Conservation (phyloP, 2,113 vertebrate species). For the Oreochromis aureus region DNA sequence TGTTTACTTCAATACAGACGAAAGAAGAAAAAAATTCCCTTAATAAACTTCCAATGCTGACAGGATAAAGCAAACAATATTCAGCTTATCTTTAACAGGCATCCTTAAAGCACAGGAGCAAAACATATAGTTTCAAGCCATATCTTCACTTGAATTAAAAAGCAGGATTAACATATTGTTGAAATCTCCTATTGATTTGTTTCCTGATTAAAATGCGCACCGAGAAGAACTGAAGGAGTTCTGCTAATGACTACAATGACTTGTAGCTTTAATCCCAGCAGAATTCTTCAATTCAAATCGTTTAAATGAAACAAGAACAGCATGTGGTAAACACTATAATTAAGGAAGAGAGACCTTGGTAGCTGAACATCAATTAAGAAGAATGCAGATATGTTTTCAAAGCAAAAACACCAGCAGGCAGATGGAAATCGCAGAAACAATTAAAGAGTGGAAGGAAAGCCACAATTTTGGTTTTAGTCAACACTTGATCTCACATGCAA, state of each 20-base stretch:
- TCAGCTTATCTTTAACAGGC: neutral
- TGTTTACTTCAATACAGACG: neutral
- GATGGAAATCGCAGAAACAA: neutral
- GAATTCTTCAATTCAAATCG: conserved; percentile 28
- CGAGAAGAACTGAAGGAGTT: conserved; percentile 16
- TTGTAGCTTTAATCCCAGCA: conserved; percentile 20
- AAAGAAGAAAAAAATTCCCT: neutral
- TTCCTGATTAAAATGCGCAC: conserved; percentile 18
- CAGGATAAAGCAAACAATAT: neutral
- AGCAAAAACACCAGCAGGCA: neutral
- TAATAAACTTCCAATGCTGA: neutral
- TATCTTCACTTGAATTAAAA: neutral
- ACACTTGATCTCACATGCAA: neutral
- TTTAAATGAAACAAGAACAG: conserved; percentile 22
- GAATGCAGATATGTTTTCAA: neutral
- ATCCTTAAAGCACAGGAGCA: neutral
- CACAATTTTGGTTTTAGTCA: neutral
- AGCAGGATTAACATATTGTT: conserved; percentile 12
- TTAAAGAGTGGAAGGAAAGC: neutral
- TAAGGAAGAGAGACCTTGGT: conserved; percentile 7
- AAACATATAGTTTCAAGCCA: neutral
- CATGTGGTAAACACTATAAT: conserved; percentile 40
- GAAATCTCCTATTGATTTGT: conserved; percentile 24
- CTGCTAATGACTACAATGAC: conserved; percentile 33
- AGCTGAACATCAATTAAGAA: conserved; percentile 19